Evolutionary conservation across 2,113 vertebrate species (phyloP), one percentile per base, ranked within the genome.

Genomic region (Psophia crepitans): DNA sequence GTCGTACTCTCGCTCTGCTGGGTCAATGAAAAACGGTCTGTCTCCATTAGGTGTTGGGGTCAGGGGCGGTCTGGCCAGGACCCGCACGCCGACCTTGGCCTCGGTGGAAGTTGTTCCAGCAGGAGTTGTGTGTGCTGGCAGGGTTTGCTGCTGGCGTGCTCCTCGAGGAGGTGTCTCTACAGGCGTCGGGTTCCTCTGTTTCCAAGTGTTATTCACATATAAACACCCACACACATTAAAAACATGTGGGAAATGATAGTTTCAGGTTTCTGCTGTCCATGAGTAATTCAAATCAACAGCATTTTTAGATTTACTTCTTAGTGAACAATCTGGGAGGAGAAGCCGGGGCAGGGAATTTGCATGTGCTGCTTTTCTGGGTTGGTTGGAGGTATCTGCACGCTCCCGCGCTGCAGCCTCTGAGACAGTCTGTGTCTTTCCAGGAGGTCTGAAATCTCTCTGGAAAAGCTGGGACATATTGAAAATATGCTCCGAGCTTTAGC

Each of bases 61-160:
- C 23, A 37, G 44, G 11, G n/a, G 51, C 13, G 0, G 21, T 6
- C 28, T 33, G 43, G 18, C 33, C 8, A 0, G 24, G 19, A 28
- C 32, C 39, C 9, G 33, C 7, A 1, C 0, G 1, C n/a, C 19
- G 26, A 35, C 51, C n/a, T 13, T 23, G 54, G 43, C 37, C 60
- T 51, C 21, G 0, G 1, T 8, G 71, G 39, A 48, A 28, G 57
- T 17, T 9, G 43, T 32, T 32, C 9, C 46, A 27, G 61, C 9
- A 15, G 79, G 70, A 48, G 49, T 5, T n/a, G 24, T 8, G 43
- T 4, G 19, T 60, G 58, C 66, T 49, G 57, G 28, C 33, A 11
- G 58, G 22, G 26, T 11, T 44, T 94, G 64, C 79, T 74, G 22
- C 41, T 37, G 75, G 30, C 1, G 1, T 9, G 33, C 30, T 77